Evolutionary conservation across 2,113 vertebrate species (phyloP).

Genomic region (Ochotona princeps): DNA sequence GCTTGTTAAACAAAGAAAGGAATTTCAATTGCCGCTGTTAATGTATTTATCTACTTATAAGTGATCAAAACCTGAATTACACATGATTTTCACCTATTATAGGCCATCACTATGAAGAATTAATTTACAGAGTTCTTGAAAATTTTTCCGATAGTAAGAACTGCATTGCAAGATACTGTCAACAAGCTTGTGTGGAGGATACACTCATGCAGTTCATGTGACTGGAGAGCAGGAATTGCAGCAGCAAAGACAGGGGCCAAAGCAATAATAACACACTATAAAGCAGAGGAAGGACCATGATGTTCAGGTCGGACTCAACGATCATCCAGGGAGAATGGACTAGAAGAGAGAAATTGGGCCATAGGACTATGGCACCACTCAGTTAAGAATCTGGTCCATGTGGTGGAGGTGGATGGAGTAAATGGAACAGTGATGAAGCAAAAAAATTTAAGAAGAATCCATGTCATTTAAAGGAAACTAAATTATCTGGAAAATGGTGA

Average conservation of each 20-base stretch:
- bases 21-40: neutral
- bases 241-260: neutral
- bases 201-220: neutral
- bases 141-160: neutral
- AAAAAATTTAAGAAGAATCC: neutral
- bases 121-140: neutral
- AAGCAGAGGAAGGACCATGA: fast-evolving
- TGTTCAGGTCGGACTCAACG: neutral
- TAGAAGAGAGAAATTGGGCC: neutral
- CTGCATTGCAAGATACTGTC: neutral
- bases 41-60: conserved; percentile 2
- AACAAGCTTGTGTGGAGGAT: fast-evolving
- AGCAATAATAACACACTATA: too few species aligned
- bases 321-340: neutral
- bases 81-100: neutral
- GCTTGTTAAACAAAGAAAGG: conserved; percentile 12
- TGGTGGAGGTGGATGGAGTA: fast-evolving
- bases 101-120: neutral
- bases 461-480: neutral
- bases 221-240: fast-evolving
- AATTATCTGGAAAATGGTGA: neutral
- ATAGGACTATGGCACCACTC: fast-evolving
- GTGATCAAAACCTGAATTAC: neutral
- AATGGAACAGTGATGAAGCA: neutral
- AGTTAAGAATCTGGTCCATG: neutral